A percentile compares a stretch with the other conserved stretches of the same genome.
These are phyloP conservation scores for zebrafish (Danio rerio) DNA, from an alignment of 2,113 vertebrate species.

Conservation along the genomic window GRCz12tu NC_133188.1:51549001-51549500, in stretches of 20 bases:
- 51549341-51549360: slow-evolving; percentile 73
- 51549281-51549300: slow-evolving; percentile 67
- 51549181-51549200: no score
- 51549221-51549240: no score
- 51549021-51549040: no score
- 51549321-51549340: slow-evolving; percentile 80
- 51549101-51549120: no score
- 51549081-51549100: no score
- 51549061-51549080: no score
- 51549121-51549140: no score
- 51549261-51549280: slow-evolving; percentile 58
- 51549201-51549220: no score
- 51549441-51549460: slow-evolving; percentile 81
- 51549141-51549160: no score
- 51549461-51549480: slow-evolving; percentile 56
- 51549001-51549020: no score
- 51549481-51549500: not conserved
- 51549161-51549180: no score
- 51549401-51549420: slow-evolving; percentile 81
- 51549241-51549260: not conserved
- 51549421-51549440: slow-evolving; percentile 80
- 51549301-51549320: slow-evolving; percentile 64
- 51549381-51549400: slow-evolving; percentile 80
- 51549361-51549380: slow-evolving; percentile 79
- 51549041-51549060: no score